Evolutionary conservation across 2,888 invertebrate genomes (phyloP).

Genomic region (Mesorhabditis spiculigera): DNA sequence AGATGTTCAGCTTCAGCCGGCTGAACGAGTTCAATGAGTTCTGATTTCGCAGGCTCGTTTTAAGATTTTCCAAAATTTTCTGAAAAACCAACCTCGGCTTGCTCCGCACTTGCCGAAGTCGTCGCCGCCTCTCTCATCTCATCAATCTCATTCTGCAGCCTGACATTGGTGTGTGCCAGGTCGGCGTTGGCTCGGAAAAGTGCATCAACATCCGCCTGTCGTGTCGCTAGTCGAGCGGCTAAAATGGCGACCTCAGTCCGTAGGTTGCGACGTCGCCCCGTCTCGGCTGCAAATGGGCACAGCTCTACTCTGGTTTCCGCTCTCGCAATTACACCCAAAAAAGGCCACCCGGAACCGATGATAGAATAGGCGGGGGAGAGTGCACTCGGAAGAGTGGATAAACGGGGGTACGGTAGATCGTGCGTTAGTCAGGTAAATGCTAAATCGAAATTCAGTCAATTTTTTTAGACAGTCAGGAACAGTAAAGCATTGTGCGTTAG

Average conservation of each 20-base stretch:
- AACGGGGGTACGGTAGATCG: no score
- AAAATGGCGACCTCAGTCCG: slow-evolving; percentile 50
- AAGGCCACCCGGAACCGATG: no score
- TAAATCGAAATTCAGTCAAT: no score
- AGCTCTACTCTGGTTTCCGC: background rate
- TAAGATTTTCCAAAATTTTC: background rate
- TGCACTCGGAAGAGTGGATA: no score
- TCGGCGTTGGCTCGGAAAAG: slow-evolving; percentile 53
- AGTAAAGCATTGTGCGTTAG: no score
- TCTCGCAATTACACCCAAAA: no score
- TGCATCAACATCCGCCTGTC: slow-evolving; percentile 51
- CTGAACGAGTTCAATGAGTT: no score
- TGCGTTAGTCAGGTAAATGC: no score
- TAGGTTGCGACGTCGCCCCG: slow-evolving; percentile 22
- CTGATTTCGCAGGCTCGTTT: no score
- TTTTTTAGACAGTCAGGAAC: no score
- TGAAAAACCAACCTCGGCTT: background rate
- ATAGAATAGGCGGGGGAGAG: no score
- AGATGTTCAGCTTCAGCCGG: no score
- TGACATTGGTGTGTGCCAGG: slow-evolving; percentile 50
- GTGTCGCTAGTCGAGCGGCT: slow-evolving; percentile 49
- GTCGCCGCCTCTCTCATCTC: slow-evolving; percentile 22
- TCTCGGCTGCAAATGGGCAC: slow-evolving; percentile 10
- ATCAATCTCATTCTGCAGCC: slow-evolving; percentile 47
- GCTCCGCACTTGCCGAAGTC: slow-evolving; percentile 10